phyloP scores from a whole-genome alignment of 2,888 invertebrate species.

The Pardosa pseudoannulata region DNA sequence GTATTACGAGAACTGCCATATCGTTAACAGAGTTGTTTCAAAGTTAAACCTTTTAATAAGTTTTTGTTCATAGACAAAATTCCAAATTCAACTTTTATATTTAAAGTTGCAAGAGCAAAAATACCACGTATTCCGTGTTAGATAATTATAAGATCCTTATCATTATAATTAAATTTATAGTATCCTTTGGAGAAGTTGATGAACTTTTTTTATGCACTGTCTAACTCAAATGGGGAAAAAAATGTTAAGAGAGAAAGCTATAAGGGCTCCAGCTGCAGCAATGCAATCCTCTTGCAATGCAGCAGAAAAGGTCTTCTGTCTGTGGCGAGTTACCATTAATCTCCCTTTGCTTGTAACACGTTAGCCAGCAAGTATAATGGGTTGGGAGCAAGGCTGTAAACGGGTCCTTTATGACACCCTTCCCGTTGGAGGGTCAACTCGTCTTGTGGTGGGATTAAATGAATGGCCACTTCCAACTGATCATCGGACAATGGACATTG shows the following conservation, averaged over 20 bases:
- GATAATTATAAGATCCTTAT: no score
- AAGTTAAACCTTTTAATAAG: no score
- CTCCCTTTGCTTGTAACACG: slow-evolving; percentile 58
- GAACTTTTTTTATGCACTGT: neutral
- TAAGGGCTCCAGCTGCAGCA: slow-evolving; percentile 58
- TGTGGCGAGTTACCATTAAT: slow-evolving; percentile 64
- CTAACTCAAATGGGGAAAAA: neutral
- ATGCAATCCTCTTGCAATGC: slow-evolving; percentile 5
- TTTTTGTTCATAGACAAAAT: no score
- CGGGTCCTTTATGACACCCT: slow-evolving; percentile 64
- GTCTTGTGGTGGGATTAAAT: slow-evolving; percentile 65
- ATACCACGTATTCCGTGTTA: no score
- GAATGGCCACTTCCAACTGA: slow-evolving; percentile 60
- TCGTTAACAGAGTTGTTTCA: no score
- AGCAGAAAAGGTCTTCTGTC: slow-evolving; percentile 15
- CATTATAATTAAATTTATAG: no score
- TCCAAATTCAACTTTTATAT: no score
- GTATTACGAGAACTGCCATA: no score
- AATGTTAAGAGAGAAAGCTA: neutral
- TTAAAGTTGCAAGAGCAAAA: no score
- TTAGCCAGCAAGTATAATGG: slow-evolving; percentile 52
- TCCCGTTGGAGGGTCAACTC: slow-evolving; percentile 63
- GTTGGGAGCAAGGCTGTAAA: slow-evolving; percentile 69
- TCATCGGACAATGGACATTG: slow-evolving; percentile 13
- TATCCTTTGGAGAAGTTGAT: no score